phyloP scores from a whole-genome alignment of 2,113 vertebrate genomes.

The Saguinus midas region DNA sequence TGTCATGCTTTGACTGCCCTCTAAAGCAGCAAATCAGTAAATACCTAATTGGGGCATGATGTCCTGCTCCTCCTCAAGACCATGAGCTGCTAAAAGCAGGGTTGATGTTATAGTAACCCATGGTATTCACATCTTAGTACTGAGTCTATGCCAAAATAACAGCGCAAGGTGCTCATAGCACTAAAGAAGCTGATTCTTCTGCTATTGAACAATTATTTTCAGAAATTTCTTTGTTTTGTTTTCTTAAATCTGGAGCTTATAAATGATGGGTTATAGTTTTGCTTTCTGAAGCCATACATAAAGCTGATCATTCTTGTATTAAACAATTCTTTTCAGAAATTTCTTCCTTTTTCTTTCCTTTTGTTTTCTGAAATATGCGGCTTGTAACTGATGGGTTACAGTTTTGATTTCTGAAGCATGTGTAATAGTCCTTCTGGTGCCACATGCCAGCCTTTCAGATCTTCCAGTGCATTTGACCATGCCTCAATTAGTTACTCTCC shows the following conservation, averaged over 20 bases:
- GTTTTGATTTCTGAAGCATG: background rate
- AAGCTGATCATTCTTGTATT: background rate
- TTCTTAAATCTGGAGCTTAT: background rate
- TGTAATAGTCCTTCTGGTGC: background rate
- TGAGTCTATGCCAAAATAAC: background rate
- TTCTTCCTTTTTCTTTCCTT: background rate
- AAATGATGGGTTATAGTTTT: background rate
- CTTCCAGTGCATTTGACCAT: background rate
- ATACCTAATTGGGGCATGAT: background rate
- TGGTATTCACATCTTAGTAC: background rate
- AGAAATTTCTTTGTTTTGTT: background rate
- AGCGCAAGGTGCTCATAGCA: fast-evolving
- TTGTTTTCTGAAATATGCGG: background rate
- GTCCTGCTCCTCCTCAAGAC: background rate
- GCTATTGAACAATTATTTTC: background rate
- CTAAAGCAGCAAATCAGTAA: background rate
- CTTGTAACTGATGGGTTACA: background rate
- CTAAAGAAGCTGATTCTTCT: background rate
- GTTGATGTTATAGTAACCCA: background rate
- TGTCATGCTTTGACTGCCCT: background rate
- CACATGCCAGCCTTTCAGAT: background rate
- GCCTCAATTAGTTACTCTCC: background rate
- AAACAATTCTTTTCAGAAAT: background rate
- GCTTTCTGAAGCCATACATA: background rate
- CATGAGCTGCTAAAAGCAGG: background rate